Percentiles rank a stretch among this genome's conserved stretches.
Evolutionary conservation across 2,797 vertebrate species (phyloP).

Genomic region (Chlorospingus semifuscus): DNA sequence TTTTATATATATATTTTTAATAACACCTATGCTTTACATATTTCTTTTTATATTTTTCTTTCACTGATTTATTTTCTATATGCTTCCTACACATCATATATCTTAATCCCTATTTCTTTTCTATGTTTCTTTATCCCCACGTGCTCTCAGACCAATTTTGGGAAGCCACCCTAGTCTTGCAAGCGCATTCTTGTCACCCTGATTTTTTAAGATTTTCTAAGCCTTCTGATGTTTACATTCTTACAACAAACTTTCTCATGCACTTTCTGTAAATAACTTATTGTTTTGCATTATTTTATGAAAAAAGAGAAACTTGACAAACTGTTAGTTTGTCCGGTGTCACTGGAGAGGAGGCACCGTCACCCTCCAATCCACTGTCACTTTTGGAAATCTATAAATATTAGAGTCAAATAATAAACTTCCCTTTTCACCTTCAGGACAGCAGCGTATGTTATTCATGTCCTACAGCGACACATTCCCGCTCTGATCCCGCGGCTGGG

Average conservation of each 20-base stretch:
- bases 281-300: neutral
- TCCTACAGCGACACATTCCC: neutral
- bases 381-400: neutral
- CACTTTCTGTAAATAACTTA: neutral
- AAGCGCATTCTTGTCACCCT: rapidly evolving
- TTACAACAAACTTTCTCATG: neutral
- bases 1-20: neutral
- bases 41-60: neutral
- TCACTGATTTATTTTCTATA: neutral
- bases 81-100: rapidly evolving
- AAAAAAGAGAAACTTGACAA: neutral
- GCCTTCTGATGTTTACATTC: neutral
- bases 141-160: neutral
- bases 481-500: rapidly evolving
- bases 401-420: neutral
- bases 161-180: neutral
- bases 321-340: rapidly evolving
- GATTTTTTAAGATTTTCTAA: neutral
- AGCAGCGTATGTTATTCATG: neutral
- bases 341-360: no score
- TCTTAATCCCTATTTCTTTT: neutral
- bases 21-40: rapidly evolving
- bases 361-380: neutral
- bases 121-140: rapidly evolving
- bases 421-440: neutral